Conservation (phyloP, 2,888 invertebrate genomes). For the Trachelus tabidus region DNA sequence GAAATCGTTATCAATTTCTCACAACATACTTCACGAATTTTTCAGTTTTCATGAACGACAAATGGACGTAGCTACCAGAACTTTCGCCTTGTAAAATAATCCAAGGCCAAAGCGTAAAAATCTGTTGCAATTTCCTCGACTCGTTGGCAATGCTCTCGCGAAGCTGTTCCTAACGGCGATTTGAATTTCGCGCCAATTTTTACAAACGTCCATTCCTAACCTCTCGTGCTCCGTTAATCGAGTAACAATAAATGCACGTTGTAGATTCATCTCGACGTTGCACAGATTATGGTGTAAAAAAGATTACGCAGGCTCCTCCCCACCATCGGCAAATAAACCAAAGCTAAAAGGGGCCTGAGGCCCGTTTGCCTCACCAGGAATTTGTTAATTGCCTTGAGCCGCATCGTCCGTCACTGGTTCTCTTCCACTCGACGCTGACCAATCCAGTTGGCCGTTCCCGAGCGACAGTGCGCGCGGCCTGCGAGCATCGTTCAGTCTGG, state of each 20-base stretch:
- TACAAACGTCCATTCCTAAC: background rate
- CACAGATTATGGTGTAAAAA: background rate
- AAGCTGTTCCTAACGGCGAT: background rate
- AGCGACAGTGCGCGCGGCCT: background rate
- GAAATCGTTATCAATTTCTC: background rate
- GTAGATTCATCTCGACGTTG: background rate
- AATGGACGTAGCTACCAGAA: background rate
- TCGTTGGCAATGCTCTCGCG: background rate
- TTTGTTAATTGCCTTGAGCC: background rate
- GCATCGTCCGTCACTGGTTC: background rate
- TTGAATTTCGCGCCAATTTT: background rate
- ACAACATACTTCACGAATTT: background rate
- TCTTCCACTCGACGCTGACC: background rate
- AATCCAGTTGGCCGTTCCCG: conserved; percentile 1
- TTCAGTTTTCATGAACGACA: background rate
- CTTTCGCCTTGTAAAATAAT: background rate
- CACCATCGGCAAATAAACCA: background rate
- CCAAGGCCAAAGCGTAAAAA: background rate
- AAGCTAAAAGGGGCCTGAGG: background rate
- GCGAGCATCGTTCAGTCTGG: background rate
- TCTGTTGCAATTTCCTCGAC: background rate
- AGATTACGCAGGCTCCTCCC: background rate
- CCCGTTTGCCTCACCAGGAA: background rate
- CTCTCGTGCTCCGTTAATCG: background rate
- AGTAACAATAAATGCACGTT: background rate